A percentile compares a stretch with the other conserved stretches of the same genome.
These are phyloP conservation scores for Dipodomys ordii DNA, from an alignment of 2,113 vertebrate species.

Conservation along the genomic window DNA sequence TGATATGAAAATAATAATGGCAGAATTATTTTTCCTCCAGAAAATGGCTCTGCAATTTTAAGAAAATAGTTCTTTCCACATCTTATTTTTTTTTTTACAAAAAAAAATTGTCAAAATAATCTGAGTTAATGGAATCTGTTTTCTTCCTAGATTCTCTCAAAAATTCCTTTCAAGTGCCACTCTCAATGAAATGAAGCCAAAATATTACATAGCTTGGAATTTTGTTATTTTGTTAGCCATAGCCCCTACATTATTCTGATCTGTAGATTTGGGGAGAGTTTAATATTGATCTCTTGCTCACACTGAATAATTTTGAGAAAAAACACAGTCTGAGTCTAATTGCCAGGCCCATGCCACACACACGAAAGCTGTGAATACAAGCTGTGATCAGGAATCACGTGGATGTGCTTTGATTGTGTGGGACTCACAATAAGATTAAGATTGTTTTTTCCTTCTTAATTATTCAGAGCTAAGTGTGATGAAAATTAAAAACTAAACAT, in stretches of 20 bases:
- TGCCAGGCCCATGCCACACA: constrained; percentile 80
- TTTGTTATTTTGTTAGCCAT: constrained; percentile 70
- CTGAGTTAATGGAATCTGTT: constrained; percentile 39
- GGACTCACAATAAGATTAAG: constrained; percentile 74
- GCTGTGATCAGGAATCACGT: constrained; percentile 77
- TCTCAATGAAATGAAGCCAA: constrained; percentile 58
- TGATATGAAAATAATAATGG: constrained; percentile 48
- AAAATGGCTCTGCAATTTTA: constrained; percentile 62
- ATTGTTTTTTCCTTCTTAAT: constrained; percentile 80
- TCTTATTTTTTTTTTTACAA: background rate
- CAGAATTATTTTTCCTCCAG: background rate
- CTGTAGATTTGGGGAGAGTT: constrained; percentile 72
- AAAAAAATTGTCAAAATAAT: constrained; percentile 65
- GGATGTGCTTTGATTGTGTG: constrained; percentile 79
- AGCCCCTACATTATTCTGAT: constrained; percentile 69
- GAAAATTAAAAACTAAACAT: constrained; percentile 84
- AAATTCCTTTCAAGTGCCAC: constrained; percentile 77
- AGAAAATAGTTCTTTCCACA: constrained; percentile 39
- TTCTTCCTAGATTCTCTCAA: constrained; percentile 66
- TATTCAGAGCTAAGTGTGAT: constrained; percentile 85
- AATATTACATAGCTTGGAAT: constrained; percentile 68
- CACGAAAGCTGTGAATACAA: constrained; percentile 83
- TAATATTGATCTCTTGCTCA: constrained; percentile 75
- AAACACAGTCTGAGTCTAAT: constrained; percentile 79
- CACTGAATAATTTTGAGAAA: constrained; percentile 80